Percentiles rank a stretch among this genome's conserved stretches.
Evolutionary conservation across 2,113 vertebrate genomes (phyloP).

Genomic region (Microcebus murinus): DNA sequence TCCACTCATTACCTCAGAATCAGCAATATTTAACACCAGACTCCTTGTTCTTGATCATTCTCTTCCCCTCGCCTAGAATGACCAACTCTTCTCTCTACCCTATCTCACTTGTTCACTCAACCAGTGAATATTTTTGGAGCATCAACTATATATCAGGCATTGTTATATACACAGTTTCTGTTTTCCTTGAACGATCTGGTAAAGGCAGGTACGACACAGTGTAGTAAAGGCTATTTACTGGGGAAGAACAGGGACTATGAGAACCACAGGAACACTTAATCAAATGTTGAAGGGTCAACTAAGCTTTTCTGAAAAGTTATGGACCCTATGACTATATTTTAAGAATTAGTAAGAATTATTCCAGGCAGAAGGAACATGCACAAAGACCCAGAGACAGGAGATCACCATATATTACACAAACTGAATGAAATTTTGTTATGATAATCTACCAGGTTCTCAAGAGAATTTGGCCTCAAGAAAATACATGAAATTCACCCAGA

Average conservation of each 20-base stretch:
- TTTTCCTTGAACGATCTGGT: neutral
- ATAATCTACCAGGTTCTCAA: neutral
- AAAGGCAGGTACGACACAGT: neutral
- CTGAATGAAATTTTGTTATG: neutral
- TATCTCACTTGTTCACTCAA: neutral
- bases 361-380: neutral
- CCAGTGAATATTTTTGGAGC: neutral
- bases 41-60: neutral
- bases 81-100: neutral
- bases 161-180: neutral
- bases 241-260: neutral
- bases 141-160: neutral
- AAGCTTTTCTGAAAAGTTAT: neutral
- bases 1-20: neutral
- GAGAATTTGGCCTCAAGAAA: slow-evolving; percentile 27
- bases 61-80: neutral
- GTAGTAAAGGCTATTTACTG: neutral
- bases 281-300: neutral
- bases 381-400: neutral
- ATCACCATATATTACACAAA: neutral
- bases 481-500: neutral
- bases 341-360: neutral
- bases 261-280: neutral
- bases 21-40: neutral
- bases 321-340: neutral